phyloP scores from a whole-genome alignment of 2,113 vertebrate genomes.

The Pampusana beccarii region DNA sequence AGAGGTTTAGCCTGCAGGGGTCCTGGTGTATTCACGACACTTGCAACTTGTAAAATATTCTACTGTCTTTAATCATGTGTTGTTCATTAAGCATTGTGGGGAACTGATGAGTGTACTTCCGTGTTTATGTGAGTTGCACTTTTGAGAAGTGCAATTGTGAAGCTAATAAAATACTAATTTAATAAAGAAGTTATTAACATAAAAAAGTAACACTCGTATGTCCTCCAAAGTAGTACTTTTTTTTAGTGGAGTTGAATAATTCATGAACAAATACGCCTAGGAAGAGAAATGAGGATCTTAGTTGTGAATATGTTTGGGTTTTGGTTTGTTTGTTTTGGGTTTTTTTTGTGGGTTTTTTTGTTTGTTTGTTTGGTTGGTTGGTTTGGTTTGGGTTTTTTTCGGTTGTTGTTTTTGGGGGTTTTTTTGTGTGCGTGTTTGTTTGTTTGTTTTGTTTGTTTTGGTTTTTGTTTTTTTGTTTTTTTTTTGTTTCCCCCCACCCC shows the following conservation, averaged over 20 bases:
- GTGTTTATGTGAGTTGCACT: background rate
- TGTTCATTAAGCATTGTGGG: background rate
- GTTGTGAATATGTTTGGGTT: background rate
- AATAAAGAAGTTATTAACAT: background rate
- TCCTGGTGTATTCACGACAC: fast-evolving
- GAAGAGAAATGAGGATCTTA: background rate
- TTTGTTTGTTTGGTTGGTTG: too few species aligned
- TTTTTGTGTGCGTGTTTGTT: too few species aligned
- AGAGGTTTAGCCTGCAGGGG: background rate
- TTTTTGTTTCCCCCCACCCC: too few species aligned
- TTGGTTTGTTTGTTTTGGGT: too few species aligned
- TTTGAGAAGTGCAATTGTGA: background rate
- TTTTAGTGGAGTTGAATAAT: background rate
- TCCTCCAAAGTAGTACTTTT: background rate
- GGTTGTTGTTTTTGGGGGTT: too few species aligned
- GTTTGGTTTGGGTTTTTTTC: too few species aligned
- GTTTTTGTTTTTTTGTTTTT: background rate
- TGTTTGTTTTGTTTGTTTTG: too few species aligned
- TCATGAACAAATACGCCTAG: background rate
- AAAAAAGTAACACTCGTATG: background rate
- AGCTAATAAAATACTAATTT: background rate
- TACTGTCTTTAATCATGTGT: background rate
- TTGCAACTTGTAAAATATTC: background rate
- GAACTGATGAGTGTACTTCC: background rate
- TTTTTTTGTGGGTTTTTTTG: too few species aligned